A percentile compares a stretch with the other conserved stretches of the same genome.
Conservation (phyloP, 2,113 vertebrate species). For the Pleuronectes platessa region DNA sequence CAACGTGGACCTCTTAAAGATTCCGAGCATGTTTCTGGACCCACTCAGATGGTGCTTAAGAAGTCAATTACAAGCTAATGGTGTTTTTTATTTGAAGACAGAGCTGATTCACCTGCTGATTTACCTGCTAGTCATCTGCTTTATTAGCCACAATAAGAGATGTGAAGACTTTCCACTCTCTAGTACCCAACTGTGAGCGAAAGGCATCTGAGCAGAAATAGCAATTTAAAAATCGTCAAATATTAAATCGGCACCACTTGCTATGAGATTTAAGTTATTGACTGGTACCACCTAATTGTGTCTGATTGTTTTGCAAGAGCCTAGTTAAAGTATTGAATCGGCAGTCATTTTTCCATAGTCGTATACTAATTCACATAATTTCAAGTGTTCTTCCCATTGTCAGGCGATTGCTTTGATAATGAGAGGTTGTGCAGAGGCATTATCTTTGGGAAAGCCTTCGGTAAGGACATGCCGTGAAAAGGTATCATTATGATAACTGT, state of each 20-base stretch:
- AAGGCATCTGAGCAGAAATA: constrained; percentile 42
- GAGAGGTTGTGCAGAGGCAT: constrained; percentile 58
- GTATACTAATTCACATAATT: constrained; percentile 67
- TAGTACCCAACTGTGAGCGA: constrained; percentile 30
- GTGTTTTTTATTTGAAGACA: constrained; percentile 27
- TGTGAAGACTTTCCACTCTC: not conserved
- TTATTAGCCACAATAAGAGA: constrained; percentile 43
- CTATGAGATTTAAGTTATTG: constrained; percentile 63
- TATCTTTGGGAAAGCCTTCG: constrained; percentile 60
- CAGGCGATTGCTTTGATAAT: constrained; percentile 70
- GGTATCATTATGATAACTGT: constrained; percentile 68
- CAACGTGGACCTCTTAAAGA: constrained; percentile 6
- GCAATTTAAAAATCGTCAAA: constrained; percentile 63
- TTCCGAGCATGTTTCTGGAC: constrained; percentile 6
- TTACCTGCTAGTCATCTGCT: constrained; percentile 60
- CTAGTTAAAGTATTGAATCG: constrained; percentile 72
- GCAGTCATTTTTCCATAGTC: constrained; percentile 68
- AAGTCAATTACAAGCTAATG: constrained; percentile 59
- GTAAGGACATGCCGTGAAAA: constrained; percentile 55
- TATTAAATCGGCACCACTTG: constrained; percentile 49
- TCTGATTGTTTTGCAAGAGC: constrained; percentile 74
- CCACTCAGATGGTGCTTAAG: constrained; percentile 32
- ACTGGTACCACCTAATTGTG: constrained; percentile 69
- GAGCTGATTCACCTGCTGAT: constrained; percentile 51
- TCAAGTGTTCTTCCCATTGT: constrained; percentile 58